These are phyloP conservation scores for Varecia variegata DNA, from an alignment of 2,797 vertebrate genomes.

Conservation along the genomic window DNA sequence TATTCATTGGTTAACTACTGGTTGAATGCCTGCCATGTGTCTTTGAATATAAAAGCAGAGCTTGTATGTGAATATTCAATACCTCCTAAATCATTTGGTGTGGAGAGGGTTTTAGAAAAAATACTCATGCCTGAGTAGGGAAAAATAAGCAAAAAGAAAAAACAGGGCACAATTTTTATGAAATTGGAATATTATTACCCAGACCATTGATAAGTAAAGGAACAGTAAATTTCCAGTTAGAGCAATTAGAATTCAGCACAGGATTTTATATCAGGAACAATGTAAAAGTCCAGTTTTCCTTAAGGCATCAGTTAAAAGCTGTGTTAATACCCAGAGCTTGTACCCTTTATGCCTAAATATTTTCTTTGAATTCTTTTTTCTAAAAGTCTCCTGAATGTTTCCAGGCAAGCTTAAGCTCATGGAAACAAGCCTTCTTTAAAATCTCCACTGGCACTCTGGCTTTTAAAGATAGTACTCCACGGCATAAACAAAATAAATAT, in stretches of 20 bases:
- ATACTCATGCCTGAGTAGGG: not conserved
- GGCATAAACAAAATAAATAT: not conserved
- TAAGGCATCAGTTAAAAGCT: not conserved
- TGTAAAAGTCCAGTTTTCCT: not conserved
- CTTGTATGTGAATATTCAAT: not conserved
- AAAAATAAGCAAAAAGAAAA: not conserved
- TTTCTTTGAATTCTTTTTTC: not conserved
- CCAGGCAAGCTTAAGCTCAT: not conserved
- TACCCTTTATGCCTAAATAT: not conserved
- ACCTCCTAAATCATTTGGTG: not conserved
- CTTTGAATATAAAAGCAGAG: not conserved
- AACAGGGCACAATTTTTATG: not conserved
- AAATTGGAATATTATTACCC: not conserved
- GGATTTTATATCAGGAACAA: not conserved
- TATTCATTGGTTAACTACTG: not conserved
- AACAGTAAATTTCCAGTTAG: not conserved
- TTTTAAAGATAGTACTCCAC: not conserved
- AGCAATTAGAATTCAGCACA: not conserved
- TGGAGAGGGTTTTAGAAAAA: not conserved
- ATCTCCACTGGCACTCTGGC: not conserved
- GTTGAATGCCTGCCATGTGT: not conserved
- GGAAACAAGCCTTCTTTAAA: not conserved
- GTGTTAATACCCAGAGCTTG: not conserved
- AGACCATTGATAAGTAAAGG: not conserved
- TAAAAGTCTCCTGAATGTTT: not conserved